Base-by-base conservation (phyloP, 1,140 invertebrate genomes). In the Anastatus disparis region DNA sequence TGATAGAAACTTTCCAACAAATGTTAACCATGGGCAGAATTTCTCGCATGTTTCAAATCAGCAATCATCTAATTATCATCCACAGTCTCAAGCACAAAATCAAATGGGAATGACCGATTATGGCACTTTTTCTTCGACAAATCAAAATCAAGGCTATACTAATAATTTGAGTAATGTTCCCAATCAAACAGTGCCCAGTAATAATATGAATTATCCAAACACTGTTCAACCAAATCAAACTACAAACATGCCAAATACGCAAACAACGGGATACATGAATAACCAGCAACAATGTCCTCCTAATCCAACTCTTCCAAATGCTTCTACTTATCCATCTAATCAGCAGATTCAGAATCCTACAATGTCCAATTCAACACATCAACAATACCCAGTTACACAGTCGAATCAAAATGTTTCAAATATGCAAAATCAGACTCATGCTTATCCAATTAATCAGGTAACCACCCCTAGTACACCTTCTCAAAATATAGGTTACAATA, bases 61-160 rank as follows among this genome's bases (percentile, higher is more conserved):
- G 31, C 46, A 53, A 20, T 10, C 35, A 0, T 58, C 75, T 3
- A 76, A 75, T 59, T 85, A 82, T 44, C 79, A 77, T 24, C 29
- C 76, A 22, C 71, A 80, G n/a, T 79, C 73, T 71, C 81, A 81
- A 38, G 52, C 75, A 12, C 7, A 74, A 9, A 79, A 77, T 44
- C 70, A 65, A 35, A 76, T 83, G 38, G 71, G 80, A 13, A 73
- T 83, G 12, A 64, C 74, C 1, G 82, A 86, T 62, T 85, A 84
- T 35, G 73, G 77, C 1, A 31, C 74, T 12, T 86, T 85, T 31
- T 53, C 75, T 2, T n/a, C 77, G 0, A 20, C 61, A 0, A 84
- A 78, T 73, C 78, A 79, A 20, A 66, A 74, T 63, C 82, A 80
- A 55, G 76, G 68, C 63, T 85, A 84, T 40, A n/a, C 73, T 63